phyloP scores from a whole-genome alignment of 2,888 invertebrate genomes.

The Lissocephala sabroskyi region DNA sequence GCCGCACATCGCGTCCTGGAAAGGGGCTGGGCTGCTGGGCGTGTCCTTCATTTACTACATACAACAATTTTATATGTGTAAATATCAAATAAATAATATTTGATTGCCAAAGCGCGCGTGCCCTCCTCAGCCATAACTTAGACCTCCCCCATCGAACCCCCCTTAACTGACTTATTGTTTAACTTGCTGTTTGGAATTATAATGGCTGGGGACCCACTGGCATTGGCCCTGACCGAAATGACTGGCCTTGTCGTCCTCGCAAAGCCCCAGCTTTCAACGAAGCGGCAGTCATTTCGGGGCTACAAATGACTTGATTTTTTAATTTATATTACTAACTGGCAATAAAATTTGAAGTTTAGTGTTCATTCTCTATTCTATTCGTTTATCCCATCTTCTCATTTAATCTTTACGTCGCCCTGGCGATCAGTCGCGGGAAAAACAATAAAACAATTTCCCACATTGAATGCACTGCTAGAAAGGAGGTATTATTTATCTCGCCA shows the following conservation, averaged over 20 bases:
- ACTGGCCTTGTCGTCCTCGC: too few species aligned
- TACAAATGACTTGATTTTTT: too few species aligned
- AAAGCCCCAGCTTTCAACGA: too few species aligned
- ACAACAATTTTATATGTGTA: conserved; percentile 41
- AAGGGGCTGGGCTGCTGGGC: background rate
- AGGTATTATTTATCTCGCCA: too few species aligned
- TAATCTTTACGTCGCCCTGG: too few species aligned
- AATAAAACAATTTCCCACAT: conserved; percentile 14
- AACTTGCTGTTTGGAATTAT: conserved; percentile 37
- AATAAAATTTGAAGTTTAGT: too few species aligned
- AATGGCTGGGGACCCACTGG: background rate
- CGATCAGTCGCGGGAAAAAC: conserved; percentile 16
- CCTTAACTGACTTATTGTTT: conserved; percentile 45
- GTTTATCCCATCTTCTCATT: too few species aligned
- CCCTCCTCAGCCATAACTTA: conserved; percentile 20
- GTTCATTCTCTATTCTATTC: too few species aligned
- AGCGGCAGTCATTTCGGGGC: too few species aligned
- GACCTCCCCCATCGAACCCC: background rate
- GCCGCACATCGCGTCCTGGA: conserved; percentile 9
- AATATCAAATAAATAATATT: conserved; percentile 59
- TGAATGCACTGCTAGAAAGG: too few species aligned
- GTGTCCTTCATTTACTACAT: background rate
- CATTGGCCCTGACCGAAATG: background rate
- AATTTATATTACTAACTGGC: too few species aligned
- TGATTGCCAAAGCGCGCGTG: conserved; percentile 34